Evolutionary conservation across 2,888 invertebrate genomes (phyloP), one percentile per base, ranked within the genome.

Genomic region (Amphipoea oculea): DNA sequence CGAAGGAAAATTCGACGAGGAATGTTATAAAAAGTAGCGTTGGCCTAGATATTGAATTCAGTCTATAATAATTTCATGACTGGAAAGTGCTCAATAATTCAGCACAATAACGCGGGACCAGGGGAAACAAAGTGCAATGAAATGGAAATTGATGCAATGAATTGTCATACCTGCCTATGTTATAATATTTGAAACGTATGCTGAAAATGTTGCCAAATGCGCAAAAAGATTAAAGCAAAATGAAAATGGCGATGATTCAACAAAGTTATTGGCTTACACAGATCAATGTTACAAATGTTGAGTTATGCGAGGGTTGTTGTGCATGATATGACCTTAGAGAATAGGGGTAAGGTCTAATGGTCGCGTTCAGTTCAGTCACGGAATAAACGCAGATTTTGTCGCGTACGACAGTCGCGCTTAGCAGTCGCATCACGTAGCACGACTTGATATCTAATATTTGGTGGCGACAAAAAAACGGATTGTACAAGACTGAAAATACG

Each of bases 401-500:
- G 84, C 81, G 79, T 87, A 79, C 85, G 79, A 85, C 86, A 82
- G 85, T 84, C 86, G 83, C 73, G 63, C 66, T 92, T 82, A 82
- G 77, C 82, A 92, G 85, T 89, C 92, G 74, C 72, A 87, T 90
- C 94, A 93, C 93, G 93, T 93, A 88, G 84, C 82, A 82, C 81
- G 91, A 91, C 92, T 92, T 93, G 93, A 92, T 93, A 92, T 93
- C 92, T 91, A 90, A 92, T 91, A 91, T 92, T 91, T 91, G 92
- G 91, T 86, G 91, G 88, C 83, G 91, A 93, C 91, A 92, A 92
- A 93, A 93, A 92, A 86, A 90, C 86, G 87, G 84, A 89, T 90
- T 90, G 89, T 90, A 92, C 90, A 92, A 91, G 91, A 91, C 89
- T 86, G 85, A 82, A 81, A 83, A 83, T 77, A 90, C 89, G 90